Evolutionary conservation across 2,797 vertebrate genomes (phyloP), one percentile per base, ranked within the genome.

Genomic region (Amphiprion clarkii): DNA sequence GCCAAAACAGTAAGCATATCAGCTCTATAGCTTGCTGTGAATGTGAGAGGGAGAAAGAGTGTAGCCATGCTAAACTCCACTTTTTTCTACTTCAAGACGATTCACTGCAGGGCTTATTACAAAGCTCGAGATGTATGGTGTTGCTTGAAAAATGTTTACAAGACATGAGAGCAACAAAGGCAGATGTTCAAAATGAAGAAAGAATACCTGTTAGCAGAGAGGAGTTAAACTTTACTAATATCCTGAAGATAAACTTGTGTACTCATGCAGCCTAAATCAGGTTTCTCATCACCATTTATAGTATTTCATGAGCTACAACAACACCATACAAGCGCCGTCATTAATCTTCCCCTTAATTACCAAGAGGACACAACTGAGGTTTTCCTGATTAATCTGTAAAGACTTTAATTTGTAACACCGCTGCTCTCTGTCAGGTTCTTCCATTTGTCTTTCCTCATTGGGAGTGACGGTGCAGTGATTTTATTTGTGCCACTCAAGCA

Each of bases 341-440:
- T 93, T 88, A 91, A 92, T 89, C 85, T 88, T 63, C 60, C 49
- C 70, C 75, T 77, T 92, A 93, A 93, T 91, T 88, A 91, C 78
- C 86, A 87, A 76, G 86, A 74, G 74, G 76, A 88, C 79, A 85
- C 85, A 79, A 65, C 74, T 69, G 79, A 82, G 78, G 66, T 81
- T 70, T 81, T 70, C 62, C 44, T 65, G 72, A 89, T 93, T 87
- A 81, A 91, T 90, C 56, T 70, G 62, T 78, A 55, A 81, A 84
- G 83, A 67, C 81, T 82, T 89, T 79, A 67, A 85, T 88, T 88
- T 78, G 71, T 71, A 83, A 72, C 79, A 29, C 66, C 3, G 49
- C 68, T 53, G 63, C 71, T 76, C 71, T 75, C 49, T 57, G 70
- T 59, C 73, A 55, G 48, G 48, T 85, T 54, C 44, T 46, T 58